Base-by-base conservation (phyloP, 1,140 invertebrate species). In the Diorhabda carinulata region DNA sequence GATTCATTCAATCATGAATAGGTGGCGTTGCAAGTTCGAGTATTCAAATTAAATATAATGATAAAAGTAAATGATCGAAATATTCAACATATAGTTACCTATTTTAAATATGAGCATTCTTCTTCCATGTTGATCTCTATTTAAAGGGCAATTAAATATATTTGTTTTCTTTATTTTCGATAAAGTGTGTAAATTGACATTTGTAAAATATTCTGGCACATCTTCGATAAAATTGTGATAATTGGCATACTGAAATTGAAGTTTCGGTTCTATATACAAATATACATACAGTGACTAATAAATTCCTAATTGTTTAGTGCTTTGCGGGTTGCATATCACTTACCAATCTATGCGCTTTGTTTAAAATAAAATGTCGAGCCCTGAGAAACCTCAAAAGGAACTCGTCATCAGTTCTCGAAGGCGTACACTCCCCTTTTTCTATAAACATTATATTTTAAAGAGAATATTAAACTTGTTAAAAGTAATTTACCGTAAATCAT, bases 331-430 rank as follows among this genome's bases (percentile, higher is more conserved):
- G 2, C 10, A 5, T 59, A 25, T 3, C 25, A 83, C 84, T 86
- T 81, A 93, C 92, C 87, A 97, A 82, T 83, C 88, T 87, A 80
- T 96, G 92, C 1, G 94, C 90, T 73, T 88, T 85, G 78, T 90
- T 86, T 2, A 93, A 85, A 77, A 93, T 88, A 80, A 94, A 96
- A 79, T 90, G 89, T 71, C 93, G 86, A 0, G 92, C 92, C 70
- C 94, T 85, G 43, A 97, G 83, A 82, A 95, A 97, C 77, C 90
- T 85, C 10, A 94, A 81, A 42, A 97, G 81, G 81, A 92, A 96
- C 3, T 86, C 87, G 77, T 95, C 92, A 78, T 96, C 94, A 81
- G 87, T 92, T 44, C 91, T 83, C 70, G 90, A 86, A 0, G 91
- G 91, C 57, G 83, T 84, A 72, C 90, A 91, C 76, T 92, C 90